Base-by-base conservation (phyloP, 2,113 vertebrate genomes). In the Callocephalon fimbriatum region DNA sequence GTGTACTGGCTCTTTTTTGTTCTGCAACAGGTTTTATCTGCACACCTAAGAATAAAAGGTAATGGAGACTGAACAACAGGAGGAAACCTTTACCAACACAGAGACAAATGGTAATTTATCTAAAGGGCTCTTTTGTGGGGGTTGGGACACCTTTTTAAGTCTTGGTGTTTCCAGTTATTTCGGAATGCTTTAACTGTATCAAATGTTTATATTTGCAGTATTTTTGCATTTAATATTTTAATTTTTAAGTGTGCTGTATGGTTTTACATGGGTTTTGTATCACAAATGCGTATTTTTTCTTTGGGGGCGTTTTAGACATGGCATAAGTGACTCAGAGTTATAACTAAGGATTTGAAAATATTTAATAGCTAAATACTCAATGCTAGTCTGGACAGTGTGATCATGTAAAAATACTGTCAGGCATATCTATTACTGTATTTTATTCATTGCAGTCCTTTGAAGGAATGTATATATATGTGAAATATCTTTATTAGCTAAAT, bases 61-160 rank as follows among this genome's bases (percentile, higher is more conserved):
- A 97, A 99, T 99, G 99, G 99, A 99, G 97, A 98, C 99, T 94
- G 99, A 99, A 88, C 99, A 99, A 67, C 99, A 99, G 86, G 99
- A 99, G 50, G 98, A 99, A 95, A 99, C 99, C 84, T 99, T 99
- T 95, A 99, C 98, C 97, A 99, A 98, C 98, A 98, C 99, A 16
- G 99, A 99, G 97, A 99, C 99, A 73, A 99, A 99, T 94, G 99
- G 99, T 99, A 98, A 99, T 95, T 97, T 96, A 97, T 98, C 95
- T 98, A 88, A 91, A 90, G 53, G n/a, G n/a, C n/a, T n/a, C n/a
- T n/a, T n/a, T n/a, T n/a, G n/a, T n/a, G n/a, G n/a, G n/a, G n/a
- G n/a, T n/a, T n/a, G n/a, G n/a, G n/a, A n/a, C n/a, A n/a, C n/a
- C n/a, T n/a, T n/a, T n/a, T n/a, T n/a, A n/a, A n/a, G n/a, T n/a